Conservation (phyloP, 2,113 vertebrate genomes). For the Haplochromis vanheusdeni region DNA sequence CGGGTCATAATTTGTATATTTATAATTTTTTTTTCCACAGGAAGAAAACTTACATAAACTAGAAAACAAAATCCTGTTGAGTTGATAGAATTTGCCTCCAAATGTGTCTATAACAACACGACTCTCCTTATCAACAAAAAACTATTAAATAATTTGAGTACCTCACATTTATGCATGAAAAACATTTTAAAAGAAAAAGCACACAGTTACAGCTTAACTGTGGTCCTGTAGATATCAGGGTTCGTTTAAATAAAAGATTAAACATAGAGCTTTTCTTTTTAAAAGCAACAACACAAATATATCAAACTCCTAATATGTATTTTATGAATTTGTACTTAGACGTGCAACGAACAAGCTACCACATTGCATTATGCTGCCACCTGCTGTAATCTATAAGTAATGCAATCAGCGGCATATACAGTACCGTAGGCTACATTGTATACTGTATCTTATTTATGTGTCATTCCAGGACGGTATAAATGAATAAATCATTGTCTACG, state of each 20-base stretch:
- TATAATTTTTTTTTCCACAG: background rate
- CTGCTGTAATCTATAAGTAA: background rate
- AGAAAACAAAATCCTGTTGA: background rate
- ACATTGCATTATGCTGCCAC: slow-evolving; percentile 24
- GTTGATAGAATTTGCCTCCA: rapidly evolving
- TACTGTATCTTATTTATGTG: background rate
- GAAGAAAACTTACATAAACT: background rate
- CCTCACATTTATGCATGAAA: background rate
- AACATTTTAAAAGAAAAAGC: background rate
- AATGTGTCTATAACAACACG: background rate
- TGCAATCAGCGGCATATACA: background rate
- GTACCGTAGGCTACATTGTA: background rate
- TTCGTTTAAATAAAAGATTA: rapidly evolving
- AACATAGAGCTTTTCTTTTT: background rate
- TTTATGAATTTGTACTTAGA: background rate
- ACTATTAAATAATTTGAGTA: background rate
- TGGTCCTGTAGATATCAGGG: background rate
- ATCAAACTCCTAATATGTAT: background rate
- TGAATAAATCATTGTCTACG: background rate
- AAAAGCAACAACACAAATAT: background rate
- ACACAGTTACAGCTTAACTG: background rate
- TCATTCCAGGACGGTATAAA: background rate
- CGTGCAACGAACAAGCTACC: background rate
- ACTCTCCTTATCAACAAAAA: background rate
- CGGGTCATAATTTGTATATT: slow-evolving; percentile 26